A percentile compares a stretch with the other conserved stretches of the same genome.
phyloP scores from a whole-genome alignment of 2,888 invertebrate species.

The Cryptocephalus primarius region DNA sequence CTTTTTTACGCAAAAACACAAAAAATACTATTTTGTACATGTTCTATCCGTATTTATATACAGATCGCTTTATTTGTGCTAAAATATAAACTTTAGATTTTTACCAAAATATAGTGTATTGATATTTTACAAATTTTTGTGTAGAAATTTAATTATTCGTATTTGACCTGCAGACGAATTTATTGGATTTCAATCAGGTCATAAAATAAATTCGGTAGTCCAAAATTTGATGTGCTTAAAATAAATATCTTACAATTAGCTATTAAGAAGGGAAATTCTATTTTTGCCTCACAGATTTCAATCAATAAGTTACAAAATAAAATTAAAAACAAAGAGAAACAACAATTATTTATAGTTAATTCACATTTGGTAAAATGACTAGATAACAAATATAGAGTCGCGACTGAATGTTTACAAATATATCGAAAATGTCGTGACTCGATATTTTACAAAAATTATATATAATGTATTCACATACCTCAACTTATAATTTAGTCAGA shows the following conservation, averaged over 20 bases:
- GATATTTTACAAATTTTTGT: constrained; percentile 27
- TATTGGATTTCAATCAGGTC: neutral
- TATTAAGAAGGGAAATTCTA: too few relatives aligned
- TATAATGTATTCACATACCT: too few relatives aligned
- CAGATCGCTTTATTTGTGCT: constrained; percentile 28
- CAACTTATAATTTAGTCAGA: too few relatives aligned
- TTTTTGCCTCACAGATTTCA: too few relatives aligned
- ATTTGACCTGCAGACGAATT: constrained; percentile 29
- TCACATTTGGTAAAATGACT: constrained; percentile 10
- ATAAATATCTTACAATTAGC: too few relatives aligned
- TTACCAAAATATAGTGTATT: constrained; percentile 34
- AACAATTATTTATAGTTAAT: constrained; percentile 15
- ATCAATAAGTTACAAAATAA: too few relatives aligned
- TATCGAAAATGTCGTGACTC: too few relatives aligned
- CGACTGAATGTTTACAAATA: too few relatives aligned
- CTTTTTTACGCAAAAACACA: constrained; percentile 16
- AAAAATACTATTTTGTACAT: constrained; percentile 27
- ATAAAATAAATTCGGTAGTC: neutral
- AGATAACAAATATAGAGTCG: constrained; percentile 10
- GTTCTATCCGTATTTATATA: constrained; percentile 22
- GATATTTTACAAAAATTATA: too few relatives aligned
- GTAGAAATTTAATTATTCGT: constrained; percentile 28
- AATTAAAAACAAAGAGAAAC: constrained; percentile 10
- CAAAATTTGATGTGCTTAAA: too few relatives aligned
- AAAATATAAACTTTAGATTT: constrained; percentile 31